Evolutionary conservation across 2,797 vertebrate species (phyloP), one percentile per base, ranked within the genome.

Genomic region (Gymnocypris eckloni): DNA sequence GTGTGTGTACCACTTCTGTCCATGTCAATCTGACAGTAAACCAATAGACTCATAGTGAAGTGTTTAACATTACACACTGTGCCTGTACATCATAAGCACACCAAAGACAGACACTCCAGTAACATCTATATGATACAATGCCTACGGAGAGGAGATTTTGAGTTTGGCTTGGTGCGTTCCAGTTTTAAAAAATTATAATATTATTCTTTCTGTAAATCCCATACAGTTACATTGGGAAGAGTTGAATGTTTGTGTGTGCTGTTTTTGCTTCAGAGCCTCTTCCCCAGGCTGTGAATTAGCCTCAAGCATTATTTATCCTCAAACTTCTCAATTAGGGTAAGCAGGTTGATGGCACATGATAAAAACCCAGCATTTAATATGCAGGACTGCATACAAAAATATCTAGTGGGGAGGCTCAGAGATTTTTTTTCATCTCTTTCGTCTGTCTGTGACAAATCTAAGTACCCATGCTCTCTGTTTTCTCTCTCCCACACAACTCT

Each of bases 21-120:
- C 87, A 88, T 88, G 90, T 85, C 70, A 54, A 90, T 91, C 89
- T 80, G 52, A 43, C 83, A 41, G 75, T 90, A 87, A 88, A 91
- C 54, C 64, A 91, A 90, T 87, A 86, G 90, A 93, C 90, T 91
- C 88, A 59, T 67, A 87, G 66, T 69, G 70, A 73, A 77, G 43
- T 73, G 72, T 78, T 72, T 72, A 75, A 59, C 85, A 56, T 86
- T 76, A 77, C 79, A 81, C 86, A 82, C 80, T 87, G 89, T 77
- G 87, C 87, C 90, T 88, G 54, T 73, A 54, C 86, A 86, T 83
- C 90, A 90, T 88, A 72, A 86, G 82, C 87, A 88, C 91, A 92
- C 93, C 94, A 95, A 95, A 95, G 94, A 94, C 90, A 91, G 87
- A 87, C 87, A 86, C 88, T 86, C 66, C 85, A n/a, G 41, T 83